A percentile compares a stretch with the other conserved stretches of the same genome.
Conservation (phyloP, 2,888 invertebrate species). For the Luffia ferchaultella region DNA sequence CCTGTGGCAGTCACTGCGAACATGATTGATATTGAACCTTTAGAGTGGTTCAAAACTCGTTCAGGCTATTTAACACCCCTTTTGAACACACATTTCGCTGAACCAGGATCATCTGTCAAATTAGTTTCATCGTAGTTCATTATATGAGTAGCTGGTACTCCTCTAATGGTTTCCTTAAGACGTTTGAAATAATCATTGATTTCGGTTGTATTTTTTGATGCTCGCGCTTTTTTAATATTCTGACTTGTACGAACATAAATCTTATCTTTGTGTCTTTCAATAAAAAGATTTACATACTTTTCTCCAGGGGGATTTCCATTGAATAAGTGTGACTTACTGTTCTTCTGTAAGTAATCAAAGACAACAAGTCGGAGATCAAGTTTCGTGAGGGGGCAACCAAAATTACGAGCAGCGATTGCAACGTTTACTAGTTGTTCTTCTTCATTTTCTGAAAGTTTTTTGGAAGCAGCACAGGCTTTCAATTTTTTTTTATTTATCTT, state of each 20-base stretch:
- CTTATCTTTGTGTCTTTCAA: background rate
- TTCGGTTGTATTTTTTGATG: background rate
- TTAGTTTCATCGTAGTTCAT: constrained; percentile 19
- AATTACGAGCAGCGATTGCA: background rate
- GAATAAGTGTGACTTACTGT: background rate
- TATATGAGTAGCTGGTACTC: constrained; percentile 11
- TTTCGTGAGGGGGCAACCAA: background rate
- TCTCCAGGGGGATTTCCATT: background rate
- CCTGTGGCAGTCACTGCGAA: constrained; percentile 11
- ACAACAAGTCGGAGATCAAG: background rate
- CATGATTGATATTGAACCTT: constrained; percentile 13
- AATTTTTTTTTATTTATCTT: background rate
- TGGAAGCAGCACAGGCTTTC: background rate
- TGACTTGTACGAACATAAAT: background rate
- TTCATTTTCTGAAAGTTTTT: background rate
- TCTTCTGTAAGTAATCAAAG: background rate
- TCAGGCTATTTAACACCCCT: constrained; percentile 12
- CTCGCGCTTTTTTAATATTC: background rate
- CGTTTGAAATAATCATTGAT: background rate
- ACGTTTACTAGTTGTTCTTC: background rate
- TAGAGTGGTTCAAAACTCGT: constrained; percentile 9
- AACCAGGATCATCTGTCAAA: constrained; percentile 15
- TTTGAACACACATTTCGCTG: constrained; percentile 13
- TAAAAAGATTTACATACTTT: background rate
- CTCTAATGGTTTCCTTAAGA: constrained; percentile 7